Evolutionary conservation across 2,113 vertebrate species (phyloP).

Genomic region (Falco punctatus): DNA sequence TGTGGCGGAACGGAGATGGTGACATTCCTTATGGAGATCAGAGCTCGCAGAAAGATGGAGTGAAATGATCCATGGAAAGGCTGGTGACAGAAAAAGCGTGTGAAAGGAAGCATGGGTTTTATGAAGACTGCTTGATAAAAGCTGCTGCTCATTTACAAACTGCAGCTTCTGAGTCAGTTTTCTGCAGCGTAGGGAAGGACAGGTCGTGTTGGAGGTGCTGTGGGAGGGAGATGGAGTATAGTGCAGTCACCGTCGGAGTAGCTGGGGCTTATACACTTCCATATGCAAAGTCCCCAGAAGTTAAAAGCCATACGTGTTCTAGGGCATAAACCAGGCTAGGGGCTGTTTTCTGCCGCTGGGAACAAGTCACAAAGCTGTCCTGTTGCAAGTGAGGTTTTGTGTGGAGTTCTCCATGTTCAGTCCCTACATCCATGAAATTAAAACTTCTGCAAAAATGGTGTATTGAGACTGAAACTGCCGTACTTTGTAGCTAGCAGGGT

Average conservation of each 20-base stretch:
- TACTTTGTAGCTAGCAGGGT: neutral
- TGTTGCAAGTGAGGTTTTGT: neutral
- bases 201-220: neutral
- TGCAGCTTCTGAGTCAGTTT: neutral
- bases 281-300: neutral
- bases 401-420: neutral
- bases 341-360: neutral
- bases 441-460: neutral
- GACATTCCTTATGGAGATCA: neutral
- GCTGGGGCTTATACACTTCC: neutral
- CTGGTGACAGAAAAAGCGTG: neutral
- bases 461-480: neutral
- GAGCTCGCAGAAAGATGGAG: neutral
- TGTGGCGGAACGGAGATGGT: neutral
- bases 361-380: neutral
- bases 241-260: neutral
- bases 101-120: neutral
- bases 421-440: neutral
- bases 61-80: neutral
- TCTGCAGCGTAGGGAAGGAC: neutral
- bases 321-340: neutral
- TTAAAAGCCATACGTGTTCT: neutral
- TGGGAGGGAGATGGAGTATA: neutral
- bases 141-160: neutral
- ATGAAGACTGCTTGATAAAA: neutral